These are phyloP conservation scores for Spinus olivaceus DNA, from an alignment of 2,797 vertebrate genomes.

Conservation along the genomic window DNA sequence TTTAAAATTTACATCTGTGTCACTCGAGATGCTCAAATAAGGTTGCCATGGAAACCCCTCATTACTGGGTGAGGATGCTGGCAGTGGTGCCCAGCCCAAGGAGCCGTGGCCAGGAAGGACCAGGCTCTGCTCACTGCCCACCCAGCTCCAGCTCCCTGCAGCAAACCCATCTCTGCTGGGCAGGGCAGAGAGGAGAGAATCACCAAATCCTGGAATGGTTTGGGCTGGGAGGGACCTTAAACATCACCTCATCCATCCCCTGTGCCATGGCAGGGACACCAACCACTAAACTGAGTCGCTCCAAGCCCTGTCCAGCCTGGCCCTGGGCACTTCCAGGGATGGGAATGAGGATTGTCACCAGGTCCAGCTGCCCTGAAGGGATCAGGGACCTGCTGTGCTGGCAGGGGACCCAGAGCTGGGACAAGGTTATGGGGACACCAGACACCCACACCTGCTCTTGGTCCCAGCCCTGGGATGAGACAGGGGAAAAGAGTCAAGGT, in stretches of 20 bases:
- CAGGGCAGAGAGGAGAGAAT: not conserved
- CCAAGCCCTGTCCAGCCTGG: not conserved
- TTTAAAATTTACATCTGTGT: conserved; percentile 70
- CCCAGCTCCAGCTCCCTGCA: rapidly evolving
- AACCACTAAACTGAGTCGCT: rapidly evolving
- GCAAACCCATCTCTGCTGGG: not conserved
- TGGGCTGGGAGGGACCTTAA: not conserved
- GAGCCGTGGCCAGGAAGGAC: not conserved
- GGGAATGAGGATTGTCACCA: rapidly evolving
- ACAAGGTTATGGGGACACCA: rapidly evolving
- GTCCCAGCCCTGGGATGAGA: not conserved
- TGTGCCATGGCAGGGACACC: not conserved
- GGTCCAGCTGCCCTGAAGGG: not conserved
- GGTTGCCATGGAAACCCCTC: conserved; percentile 76
- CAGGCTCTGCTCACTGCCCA: not conserved
- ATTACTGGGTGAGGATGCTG: conserved; percentile 51
- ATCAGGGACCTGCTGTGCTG: not conserved
- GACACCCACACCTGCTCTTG: rapidly evolving
- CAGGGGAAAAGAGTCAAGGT: rapidly evolving
- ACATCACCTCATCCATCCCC: not conserved
- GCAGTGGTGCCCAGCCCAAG: not conserved
- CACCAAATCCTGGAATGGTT: not conserved
- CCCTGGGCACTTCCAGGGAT: not conserved
- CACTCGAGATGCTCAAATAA: conserved; percentile 51
- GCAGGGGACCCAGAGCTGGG: not conserved